Conservation (phyloP, 2,113 vertebrate genomes). For the Chelonoidis abingdonii region DNA sequence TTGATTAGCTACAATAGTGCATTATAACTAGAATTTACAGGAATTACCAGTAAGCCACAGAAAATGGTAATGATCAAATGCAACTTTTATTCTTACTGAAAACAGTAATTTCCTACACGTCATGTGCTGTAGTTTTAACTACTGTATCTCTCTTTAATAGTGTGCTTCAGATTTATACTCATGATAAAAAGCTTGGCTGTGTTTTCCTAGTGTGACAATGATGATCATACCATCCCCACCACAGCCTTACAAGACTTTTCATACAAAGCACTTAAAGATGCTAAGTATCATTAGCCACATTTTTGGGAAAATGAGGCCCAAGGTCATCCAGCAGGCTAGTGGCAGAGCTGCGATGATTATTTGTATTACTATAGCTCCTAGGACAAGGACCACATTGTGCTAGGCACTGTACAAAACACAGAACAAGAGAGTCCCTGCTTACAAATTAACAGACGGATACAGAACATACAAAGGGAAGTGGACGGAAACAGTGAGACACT, state of each 20-base stretch:
- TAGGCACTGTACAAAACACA: background rate
- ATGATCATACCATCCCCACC: background rate
- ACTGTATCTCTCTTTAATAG: background rate
- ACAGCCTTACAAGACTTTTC: background rate
- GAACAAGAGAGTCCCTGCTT: background rate
- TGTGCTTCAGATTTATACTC: background rate
- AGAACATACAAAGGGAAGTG: background rate
- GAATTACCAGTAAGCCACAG: background rate
- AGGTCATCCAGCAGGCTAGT: background rate
- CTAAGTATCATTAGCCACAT: background rate
- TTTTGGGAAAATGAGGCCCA: background rate
- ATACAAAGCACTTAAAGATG: background rate
- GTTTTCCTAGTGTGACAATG: background rate
- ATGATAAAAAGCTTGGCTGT: background rate
- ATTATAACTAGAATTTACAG: background rate
- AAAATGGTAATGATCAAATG: background rate
- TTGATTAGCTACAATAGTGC: background rate
- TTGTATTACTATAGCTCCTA: background rate
- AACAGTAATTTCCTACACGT: fast-evolving
- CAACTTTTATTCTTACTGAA: background rate
- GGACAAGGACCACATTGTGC: background rate
- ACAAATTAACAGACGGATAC: background rate
- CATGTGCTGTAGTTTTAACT: background rate
- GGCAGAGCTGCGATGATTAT: background rate
- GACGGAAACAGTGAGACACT: background rate